Percentiles rank a stretch among this genome's conserved stretches.
phyloP scores from a whole-genome alignment of 1,140 invertebrate species.

The Xylocopa sonorina region DNA sequence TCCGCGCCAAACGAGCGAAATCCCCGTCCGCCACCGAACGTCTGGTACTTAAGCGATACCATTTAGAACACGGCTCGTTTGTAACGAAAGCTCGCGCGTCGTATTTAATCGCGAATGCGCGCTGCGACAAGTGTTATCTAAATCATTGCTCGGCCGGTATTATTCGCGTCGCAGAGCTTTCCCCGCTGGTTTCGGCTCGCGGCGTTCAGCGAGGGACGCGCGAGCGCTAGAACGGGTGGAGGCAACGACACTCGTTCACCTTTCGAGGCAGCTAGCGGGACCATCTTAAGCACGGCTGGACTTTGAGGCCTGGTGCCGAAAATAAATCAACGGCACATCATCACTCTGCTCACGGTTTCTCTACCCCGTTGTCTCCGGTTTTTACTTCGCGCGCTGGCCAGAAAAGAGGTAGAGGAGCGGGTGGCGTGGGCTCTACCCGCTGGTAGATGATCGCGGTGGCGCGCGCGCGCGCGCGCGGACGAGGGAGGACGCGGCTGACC shows the following conservation, averaged over 20 bases:
- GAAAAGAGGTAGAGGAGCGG: too few relatives aligned
- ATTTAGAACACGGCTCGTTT: conserved; percentile 1
- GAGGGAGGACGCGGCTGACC: conserved; percentile 59
- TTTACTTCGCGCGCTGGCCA: conserved; percentile 15
- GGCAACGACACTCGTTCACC: conserved; percentile 54
- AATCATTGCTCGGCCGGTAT: not conserved
- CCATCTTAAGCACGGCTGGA: conserved; percentile 42
- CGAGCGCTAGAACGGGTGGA: not conserved
- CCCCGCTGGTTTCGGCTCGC: too few relatives aligned
- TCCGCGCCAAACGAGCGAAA: not conserved
- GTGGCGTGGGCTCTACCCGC: too few relatives aligned
- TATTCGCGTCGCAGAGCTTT: too few relatives aligned
- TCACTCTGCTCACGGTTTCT: conserved; percentile 26
- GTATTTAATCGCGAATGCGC: conserved; percentile 18
- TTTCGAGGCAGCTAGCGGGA: conserved; percentile 18
- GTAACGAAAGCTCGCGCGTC: not conserved
- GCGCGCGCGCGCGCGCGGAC: too few relatives aligned
- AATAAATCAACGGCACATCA: conserved; percentile 73
- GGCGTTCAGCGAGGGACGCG: too few relatives aligned
- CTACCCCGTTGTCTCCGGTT: conserved; percentile 35
- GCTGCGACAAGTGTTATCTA: conserved; percentile 15
- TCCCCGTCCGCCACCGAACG: not conserved
- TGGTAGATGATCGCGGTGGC: too few relatives aligned
- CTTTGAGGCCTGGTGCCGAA: conserved; percentile 61
- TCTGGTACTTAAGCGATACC: not conserved